phyloP scores from a whole-genome alignment of 2,113 vertebrate genomes.

The Macquaria ambigua region DNA sequence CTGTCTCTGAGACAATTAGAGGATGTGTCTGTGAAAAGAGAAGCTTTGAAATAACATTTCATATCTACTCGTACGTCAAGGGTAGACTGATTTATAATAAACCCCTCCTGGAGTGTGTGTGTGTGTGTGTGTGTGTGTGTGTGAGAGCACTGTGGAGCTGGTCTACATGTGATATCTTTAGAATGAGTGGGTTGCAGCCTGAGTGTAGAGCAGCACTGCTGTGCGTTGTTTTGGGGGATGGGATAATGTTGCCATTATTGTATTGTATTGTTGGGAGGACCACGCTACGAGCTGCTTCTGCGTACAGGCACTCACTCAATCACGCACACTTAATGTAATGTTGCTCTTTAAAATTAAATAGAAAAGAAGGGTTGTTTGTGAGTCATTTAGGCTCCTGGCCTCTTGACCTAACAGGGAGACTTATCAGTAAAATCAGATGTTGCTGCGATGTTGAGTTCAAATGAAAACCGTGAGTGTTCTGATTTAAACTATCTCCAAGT shows the following conservation, averaged over 20 bases:
- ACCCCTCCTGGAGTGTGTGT: constrained; percentile 30
- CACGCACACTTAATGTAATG: constrained; percentile 5
- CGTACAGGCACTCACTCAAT: constrained; percentile 10
- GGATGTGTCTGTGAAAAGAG: constrained; percentile 22
- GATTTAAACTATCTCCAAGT: not conserved
- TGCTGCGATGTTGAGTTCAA: not conserved
- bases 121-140: constrained; percentile 7
- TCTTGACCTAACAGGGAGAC: not conserved
- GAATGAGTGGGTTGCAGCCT: constrained; percentile 82
- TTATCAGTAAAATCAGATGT: not conserved
- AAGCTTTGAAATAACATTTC: constrained; percentile 57
- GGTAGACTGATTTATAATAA: constrained; percentile 67
- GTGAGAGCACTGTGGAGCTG: constrained; percentile 60
- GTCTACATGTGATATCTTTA: constrained; percentile 83
- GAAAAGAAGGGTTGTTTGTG: not conserved
- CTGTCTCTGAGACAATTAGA: constrained; percentile 31
- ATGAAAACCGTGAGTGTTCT: not conserved
- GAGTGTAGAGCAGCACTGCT: constrained; percentile 66
- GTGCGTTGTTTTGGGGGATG: constrained; percentile 77
- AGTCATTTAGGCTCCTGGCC: not conserved
- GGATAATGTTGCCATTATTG: constrained; percentile 67
- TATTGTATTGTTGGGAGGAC: constrained; percentile 57
- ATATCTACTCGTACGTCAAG: constrained; percentile 43
- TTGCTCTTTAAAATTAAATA: constrained; percentile 9
- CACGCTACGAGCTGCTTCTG: constrained; percentile 35